A percentile compares a stretch with the other conserved stretches of the same genome.
Conservation (phyloP, 2,888 invertebrate genomes). For the Aplocera efformata region DNA sequence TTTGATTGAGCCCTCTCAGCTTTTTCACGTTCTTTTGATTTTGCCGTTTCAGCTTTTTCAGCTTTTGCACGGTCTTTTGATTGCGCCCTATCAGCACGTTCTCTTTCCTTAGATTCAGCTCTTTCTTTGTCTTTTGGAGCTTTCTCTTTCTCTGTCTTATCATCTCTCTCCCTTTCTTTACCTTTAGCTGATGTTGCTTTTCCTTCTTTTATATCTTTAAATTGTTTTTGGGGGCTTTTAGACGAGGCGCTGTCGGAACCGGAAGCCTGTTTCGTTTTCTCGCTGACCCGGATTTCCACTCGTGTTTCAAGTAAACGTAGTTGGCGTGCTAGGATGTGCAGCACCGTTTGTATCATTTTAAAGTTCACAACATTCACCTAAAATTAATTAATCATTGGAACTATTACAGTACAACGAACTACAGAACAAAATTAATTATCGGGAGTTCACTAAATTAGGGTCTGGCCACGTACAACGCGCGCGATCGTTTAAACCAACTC, state of each 20-base stretch:
- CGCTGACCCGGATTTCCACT: conserved; percentile 46
- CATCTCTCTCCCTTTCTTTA: conserved; percentile 7
- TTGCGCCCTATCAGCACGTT: conserved; percentile 3
- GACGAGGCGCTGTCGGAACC: conserved; percentile 6
- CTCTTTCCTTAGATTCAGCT: conserved; percentile 13
- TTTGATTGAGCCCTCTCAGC: conserved; percentile 10
- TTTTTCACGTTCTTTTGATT: conserved; percentile 14
- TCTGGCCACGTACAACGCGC: too few relatives aligned
- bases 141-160: background rate
- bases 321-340: conserved; percentile 60
- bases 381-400: too few relatives aligned
- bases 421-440: too few relatives aligned
- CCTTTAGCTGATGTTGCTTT: background rate
- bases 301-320: conserved; percentile 56
- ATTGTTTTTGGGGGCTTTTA: conserved; percentile 6
- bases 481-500: too few relatives aligned
- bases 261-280: conserved; percentile 17
- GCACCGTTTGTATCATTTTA: conserved; percentile 54
- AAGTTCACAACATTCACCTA: conserved; percentile 55
- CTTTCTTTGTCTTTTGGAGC: conserved; percentile 12
- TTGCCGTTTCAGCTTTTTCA: conserved; percentile 10
- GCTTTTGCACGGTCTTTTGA: background rate
- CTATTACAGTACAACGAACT: too few relatives aligned
- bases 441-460: too few relatives aligned
- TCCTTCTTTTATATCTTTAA: conserved; percentile 8